Evolutionary conservation across 2,113 vertebrate species (phyloP), one percentile per base, ranked within the genome.

Genomic region (Zosterops pallidus): DNA sequence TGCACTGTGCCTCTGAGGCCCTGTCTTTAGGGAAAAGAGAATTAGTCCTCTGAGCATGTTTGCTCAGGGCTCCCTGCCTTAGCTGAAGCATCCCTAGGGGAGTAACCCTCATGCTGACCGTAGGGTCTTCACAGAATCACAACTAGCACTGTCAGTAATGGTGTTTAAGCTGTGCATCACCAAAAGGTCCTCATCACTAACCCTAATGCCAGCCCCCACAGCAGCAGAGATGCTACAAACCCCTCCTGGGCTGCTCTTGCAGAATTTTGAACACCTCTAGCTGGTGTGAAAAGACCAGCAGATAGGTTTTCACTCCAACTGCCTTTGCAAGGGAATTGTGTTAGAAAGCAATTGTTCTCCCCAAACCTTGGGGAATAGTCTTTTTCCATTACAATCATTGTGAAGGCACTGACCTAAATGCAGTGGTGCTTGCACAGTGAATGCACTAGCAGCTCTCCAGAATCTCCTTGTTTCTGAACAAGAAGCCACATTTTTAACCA

Each of bases 131-230:
- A 33, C 15, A 65, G 67, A 42, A 22, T 44, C n/a, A 67, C n/a
- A 59, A 1, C 22, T 12, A 31, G 7, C 19, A 44, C 29, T 9
- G 4, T 12, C 37, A 44, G 18, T 44, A 71, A 60, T 1, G 9
- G 14, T 42, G 4, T 23, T 80, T 68, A 53, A 12, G 33, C 16
- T 57, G 25, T 9, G 2, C 23, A 11, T 50, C 46, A 26, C 33
- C 44, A 70, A 28, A 46, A 83, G 19, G 20, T 74, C 17, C 52
- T 70, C 64, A 47, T 25, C 6, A 3, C 6, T 42, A 83, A 25
- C 29, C 16, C 6, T 1, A 1, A 18, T 4, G 0, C 23, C 11
- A 4, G 6, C 3, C 9, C 21, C 5, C 5, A 20, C n/a, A 50
- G 39, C 8, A 83, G 29, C 16, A 70, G 37, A 70, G 68, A 52